Evolutionary conservation across 2,797 vertebrate species (phyloP).

Genomic region (Gambusia yucatana): DNA sequence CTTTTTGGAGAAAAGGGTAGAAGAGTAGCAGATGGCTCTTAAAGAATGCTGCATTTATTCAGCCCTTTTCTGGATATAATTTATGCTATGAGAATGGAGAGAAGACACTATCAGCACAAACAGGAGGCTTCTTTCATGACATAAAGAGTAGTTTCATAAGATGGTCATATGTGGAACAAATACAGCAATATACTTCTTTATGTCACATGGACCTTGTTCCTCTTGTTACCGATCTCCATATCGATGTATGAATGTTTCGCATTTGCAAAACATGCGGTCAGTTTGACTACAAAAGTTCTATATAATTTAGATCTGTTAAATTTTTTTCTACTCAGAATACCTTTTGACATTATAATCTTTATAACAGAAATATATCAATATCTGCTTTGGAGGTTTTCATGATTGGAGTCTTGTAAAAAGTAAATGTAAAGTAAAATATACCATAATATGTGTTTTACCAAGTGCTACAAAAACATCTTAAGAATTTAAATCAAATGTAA

Average conservation of each 20-base stretch:
- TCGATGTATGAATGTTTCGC: too few species aligned
- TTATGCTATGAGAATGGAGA: neutral
- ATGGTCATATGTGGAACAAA: neutral
- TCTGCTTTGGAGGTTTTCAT: too few species aligned
- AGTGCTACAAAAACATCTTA: neutral
- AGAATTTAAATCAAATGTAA: neutral
- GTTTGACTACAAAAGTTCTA: too few species aligned
- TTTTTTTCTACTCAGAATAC: too few species aligned
- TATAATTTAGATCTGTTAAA: too few species aligned
- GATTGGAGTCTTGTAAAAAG: too few species aligned
- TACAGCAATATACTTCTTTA: neutral
- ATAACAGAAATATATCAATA: too few species aligned
- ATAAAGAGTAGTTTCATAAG: neutral
- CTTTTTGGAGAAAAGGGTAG: neutral
- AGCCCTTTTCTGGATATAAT: neutral
- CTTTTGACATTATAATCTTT: too few species aligned
- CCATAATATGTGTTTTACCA: neutral
- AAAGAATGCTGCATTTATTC: neutral
- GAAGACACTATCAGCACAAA: neutral
- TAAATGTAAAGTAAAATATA: neutral
- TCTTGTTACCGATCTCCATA: too few species aligned
- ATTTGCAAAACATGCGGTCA: too few species aligned
- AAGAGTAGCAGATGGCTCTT: neutral
- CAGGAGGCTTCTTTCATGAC: neutral
- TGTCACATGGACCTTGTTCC: neutral